Evolutionary conservation across 2,888 invertebrate species (phyloP), one percentile per base, ranked within the genome.

Genomic region (Monopis laevigella): DNA sequence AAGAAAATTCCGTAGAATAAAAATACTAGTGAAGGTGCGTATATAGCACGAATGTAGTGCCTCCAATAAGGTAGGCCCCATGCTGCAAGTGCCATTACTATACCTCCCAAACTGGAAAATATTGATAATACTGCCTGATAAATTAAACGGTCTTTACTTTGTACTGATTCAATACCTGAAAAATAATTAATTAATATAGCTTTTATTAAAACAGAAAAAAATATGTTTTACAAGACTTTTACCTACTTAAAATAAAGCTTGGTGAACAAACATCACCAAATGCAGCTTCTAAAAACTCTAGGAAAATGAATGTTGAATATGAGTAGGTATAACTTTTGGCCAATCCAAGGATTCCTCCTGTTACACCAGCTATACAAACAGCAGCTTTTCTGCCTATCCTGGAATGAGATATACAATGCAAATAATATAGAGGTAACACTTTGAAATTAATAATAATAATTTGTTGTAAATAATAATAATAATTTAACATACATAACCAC

Each of bases 31-130:
- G 87, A 85, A 0, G 92, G 92, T 0, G 83, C 65, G 52, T 92
- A 92, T 8, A 89, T 67, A 1, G 86, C 81, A 47, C 86, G 71
- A 10, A 91, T 71, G 16, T 86, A 72, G 46, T 75, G 69, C 53
- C 88, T 84, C 92, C 92, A 93, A 53, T 88, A 83, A 27, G 84
- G 83, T 1, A 85, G 69, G 43, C 71, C 64, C 78, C 86, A 88
- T 6, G 89, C 88, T 10, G 84, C 63, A 38, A 83, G 53, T 6
- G 86, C 88, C 36, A 88, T 65, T 14, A 86, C 74, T 43, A 89
- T 64, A 29, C 86, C 85, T 35, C 88, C 86, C 10, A 83, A 46
- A 6, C 36, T 21, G 12, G 19, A 36, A 21, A 36, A 21, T 11
- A 36, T 36, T 10, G 36, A 36, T 7, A 36, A 16, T 12, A 36